Conservation (phyloP, 2,797 vertebrate genomes). For the Sebastes iracundus region DNA sequence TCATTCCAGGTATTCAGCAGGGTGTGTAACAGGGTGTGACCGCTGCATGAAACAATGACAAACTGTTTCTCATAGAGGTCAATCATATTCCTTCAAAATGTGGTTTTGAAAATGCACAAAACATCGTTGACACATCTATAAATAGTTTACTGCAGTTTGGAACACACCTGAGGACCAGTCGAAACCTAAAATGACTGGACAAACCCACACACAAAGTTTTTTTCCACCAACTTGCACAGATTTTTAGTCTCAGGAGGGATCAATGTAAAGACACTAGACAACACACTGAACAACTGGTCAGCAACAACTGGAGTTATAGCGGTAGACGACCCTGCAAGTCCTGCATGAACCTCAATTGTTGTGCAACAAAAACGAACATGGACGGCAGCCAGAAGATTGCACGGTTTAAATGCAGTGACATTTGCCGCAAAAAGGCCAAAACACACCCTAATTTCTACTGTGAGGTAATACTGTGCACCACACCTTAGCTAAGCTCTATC, state of each 20-base stretch:
- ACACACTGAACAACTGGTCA: not conserved
- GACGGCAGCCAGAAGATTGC: not conserved
- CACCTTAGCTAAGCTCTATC: not conserved
- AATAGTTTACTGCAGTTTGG: not conserved
- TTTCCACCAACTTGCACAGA: not conserved
- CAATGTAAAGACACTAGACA: not conserved
- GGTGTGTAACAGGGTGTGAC: constrained; percentile 50
- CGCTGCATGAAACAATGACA: constrained; percentile 3
- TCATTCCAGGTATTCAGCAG: constrained; percentile 35
- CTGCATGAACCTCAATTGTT: not conserved
- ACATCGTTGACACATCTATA: not conserved
- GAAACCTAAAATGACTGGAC: not conserved
- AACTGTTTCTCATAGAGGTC: constrained; percentile 15
- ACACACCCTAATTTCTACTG: not conserved
- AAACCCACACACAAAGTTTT: not conserved
- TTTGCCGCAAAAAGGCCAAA: not conserved
- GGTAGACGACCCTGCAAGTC: not conserved
- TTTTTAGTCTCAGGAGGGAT: not conserved
- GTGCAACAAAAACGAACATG: not conserved
- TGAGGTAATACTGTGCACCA: not conserved
- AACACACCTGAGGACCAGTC: not conserved
- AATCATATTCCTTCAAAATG: not conserved
- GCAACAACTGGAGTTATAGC: not conserved
- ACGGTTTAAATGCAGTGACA: not conserved
- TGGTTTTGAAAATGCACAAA: not conserved